A percentile compares a stretch with the other conserved stretches of the same genome.
Evolutionary conservation across 2,888 invertebrate genomes (phyloP).

Genomic region (Pyrgus malvae): DNA sequence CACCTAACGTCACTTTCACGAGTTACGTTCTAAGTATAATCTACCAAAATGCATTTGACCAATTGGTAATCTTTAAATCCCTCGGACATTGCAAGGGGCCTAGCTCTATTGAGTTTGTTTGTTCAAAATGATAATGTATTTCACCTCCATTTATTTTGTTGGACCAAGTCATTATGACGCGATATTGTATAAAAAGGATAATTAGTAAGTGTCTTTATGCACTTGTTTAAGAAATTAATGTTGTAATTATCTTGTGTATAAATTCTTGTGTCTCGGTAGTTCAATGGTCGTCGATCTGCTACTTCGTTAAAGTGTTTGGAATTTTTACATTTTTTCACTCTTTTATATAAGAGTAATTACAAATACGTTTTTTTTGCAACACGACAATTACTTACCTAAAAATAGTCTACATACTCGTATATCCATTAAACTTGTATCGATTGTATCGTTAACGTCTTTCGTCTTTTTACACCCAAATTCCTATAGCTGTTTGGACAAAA

Average conservation of each 20-base stretch:
- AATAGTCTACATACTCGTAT: too few relatives aligned
- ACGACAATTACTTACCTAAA: too few relatives aligned
- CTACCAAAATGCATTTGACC: too few relatives aligned
- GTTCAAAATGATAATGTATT: too few relatives aligned
- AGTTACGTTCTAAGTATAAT: too few relatives aligned
- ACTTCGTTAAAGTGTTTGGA: conserved; percentile 5
- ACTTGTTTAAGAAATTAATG: conserved; percentile 5
- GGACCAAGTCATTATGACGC: background rate
- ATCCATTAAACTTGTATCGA: too few relatives aligned
- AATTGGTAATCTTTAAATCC: too few relatives aligned
- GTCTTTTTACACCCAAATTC: background rate
- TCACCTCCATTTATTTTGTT: background rate
- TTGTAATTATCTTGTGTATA: conserved; percentile 14
- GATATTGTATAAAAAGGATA: too few relatives aligned
- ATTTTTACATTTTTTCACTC: conserved; percentile 8
- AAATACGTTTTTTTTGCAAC: background rate
- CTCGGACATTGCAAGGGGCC: too few relatives aligned
- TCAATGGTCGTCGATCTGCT: conserved; percentile 18
- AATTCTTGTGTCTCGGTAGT: conserved; percentile 1
- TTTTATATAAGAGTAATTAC: background rate
- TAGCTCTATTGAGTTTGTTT: too few relatives aligned
- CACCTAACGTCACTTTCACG: too few relatives aligned
- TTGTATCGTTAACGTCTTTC: too few relatives aligned
- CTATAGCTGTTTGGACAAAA: background rate
- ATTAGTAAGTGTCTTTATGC: background rate